These are phyloP conservation scores for Isoperla grammatica DNA, from an alignment of 2,888 invertebrate genomes.

Conservation along the genomic window DNA sequence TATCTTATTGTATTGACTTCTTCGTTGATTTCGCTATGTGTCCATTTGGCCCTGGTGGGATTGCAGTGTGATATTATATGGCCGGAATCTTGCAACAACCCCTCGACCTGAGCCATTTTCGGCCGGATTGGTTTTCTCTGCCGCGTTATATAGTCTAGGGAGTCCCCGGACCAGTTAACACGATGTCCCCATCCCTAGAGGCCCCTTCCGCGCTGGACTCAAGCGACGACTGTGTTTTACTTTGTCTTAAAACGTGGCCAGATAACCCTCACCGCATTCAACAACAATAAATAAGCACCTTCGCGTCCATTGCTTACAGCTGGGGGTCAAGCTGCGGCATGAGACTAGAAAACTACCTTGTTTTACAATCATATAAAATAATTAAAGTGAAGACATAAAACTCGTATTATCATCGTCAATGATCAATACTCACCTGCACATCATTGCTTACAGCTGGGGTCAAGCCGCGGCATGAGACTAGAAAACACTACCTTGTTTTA, in stretches of 20 bases:
- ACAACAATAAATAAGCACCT: no score
- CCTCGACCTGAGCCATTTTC: conserved; percentile 24
- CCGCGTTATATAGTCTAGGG: conserved; percentile 28
- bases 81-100: not conserved
- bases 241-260: conserved; percentile 1
- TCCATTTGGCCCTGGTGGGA: conserved; percentile 14
- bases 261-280: no score
- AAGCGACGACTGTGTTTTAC: conserved; percentile 13
- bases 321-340: no score
- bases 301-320: no score
- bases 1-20: not conserved
- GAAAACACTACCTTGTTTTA: no score
- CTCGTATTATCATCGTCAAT: no score
- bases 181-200: conserved; percentile 20
- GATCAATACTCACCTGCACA: no score
- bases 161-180: conserved; percentile 28
- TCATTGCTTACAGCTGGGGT: no score
- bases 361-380: no score
- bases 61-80: conserved; percentile 14
- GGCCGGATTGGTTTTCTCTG: conserved; percentile 27
- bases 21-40: conserved; percentile 12
- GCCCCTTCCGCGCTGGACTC: conserved; percentile 11
- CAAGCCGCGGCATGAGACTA: no score
- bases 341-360: no score
- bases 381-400: no score